Evolutionary conservation across 2,888 invertebrate species (phyloP), one percentile per base, ranked within the genome.

Genomic region (Pristionchus mayeri): DNA sequence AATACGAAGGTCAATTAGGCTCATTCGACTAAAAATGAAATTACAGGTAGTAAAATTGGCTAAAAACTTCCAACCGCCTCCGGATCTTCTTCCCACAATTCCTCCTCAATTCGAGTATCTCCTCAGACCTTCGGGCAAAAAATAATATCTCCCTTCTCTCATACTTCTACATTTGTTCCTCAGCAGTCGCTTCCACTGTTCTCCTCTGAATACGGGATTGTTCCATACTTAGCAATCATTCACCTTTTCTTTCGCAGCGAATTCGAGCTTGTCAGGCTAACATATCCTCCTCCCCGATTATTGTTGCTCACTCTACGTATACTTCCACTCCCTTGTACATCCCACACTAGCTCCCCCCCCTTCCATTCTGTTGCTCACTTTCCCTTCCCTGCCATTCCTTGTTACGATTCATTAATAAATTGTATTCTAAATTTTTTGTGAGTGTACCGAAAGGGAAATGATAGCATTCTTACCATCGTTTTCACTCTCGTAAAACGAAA

Each of bases 101-200:
- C 92, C 92, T 37, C 92, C 92, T 63, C 91, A 92, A 86, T 88
- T 92, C 76, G 92, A 92, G 84, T 92, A 92, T 85, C 89, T 92
- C 52, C 91, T 92, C 87, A 89, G 88, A 85, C 88, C 87, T 27
- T 87, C 88, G 78, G 90, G 90, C 30, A 54, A 79, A 16, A 76
- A 48, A 48, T 50, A 76, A n/a, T 71, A 21, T 11, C 9, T 71
- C 37, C 4, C 27, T 48, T 18, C 1, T 13, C 2, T 48, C 21
- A 18, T 48, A 3, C 18, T 16, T 48, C 9, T 24, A 48, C 30
- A 30, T 76, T 76, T 21, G 16, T 13, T 27, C 18, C 76, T 76
- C 44, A 76, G 50, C 7, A 44, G 18, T 24, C 67, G n/a, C 27
- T 67, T 67, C 67, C 67, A 67, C 37, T 67, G 67, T 67, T 67